phyloP scores from a whole-genome alignment of 2,113 vertebrate genomes.

The Verasper variegatus region DNA sequence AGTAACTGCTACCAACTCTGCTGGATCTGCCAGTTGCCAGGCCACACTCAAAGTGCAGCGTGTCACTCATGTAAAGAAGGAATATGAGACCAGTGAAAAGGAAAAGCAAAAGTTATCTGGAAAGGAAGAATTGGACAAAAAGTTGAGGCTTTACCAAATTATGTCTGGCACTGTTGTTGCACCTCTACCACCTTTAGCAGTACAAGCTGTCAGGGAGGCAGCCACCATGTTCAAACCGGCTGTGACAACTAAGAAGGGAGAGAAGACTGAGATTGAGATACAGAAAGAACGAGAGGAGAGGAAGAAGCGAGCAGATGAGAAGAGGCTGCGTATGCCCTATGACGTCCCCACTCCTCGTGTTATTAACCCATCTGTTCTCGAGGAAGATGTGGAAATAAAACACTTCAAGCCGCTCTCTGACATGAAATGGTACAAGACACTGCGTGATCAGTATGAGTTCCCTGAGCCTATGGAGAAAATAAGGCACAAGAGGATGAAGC shows the following conservation, averaged over 20 bases:
- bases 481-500: conserved; percentile 92
- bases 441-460: conserved; percentile 97
- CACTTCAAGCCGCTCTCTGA: conserved; percentile 95
- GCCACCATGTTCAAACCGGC: conserved; percentile 94
- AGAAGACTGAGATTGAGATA: conserved; percentile 90
- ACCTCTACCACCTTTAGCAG: conserved; percentile 89
- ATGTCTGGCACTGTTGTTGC: conserved; percentile 87
- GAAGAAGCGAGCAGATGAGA: conserved; percentile 89
- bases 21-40: conserved; percentile 97
- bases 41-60: conserved; percentile 93
- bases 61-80: conserved; percentile 89
- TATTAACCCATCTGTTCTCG: conserved; percentile 79
- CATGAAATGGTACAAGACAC: conserved; percentile 98
- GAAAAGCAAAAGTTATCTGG: conserved; percentile 83
- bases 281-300: conserved; percentile 88
- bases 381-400: conserved; percentile 94
- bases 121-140: conserved; percentile 91
- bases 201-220: conserved; percentile 93
- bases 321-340: conserved; percentile 93
- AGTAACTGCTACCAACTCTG: conserved; percentile 95
- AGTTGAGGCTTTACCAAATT: conserved; percentile 92
- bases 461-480: conserved; percentile 94
- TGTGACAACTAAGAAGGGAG: conserved; percentile 89
- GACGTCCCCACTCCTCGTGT: conserved; percentile 89
- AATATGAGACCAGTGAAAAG: conserved; percentile 85